These are phyloP conservation scores for Chrosomus eos DNA, from an alignment of 2,797 vertebrate species.

Conservation along the genomic window DNA sequence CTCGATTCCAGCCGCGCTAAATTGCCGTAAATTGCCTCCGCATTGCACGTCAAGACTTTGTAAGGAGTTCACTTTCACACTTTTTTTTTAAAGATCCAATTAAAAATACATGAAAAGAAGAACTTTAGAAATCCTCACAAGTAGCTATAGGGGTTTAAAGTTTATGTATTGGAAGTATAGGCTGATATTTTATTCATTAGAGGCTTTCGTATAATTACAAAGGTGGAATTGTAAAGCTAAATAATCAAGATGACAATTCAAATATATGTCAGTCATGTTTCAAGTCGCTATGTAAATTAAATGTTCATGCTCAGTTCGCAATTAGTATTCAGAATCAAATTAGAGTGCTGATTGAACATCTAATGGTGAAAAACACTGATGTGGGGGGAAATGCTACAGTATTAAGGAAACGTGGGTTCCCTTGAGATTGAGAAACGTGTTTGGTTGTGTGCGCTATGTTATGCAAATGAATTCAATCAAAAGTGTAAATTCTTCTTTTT, in stretches of 20 bases:
- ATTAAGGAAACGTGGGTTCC: not conserved
- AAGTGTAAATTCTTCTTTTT: not conserved
- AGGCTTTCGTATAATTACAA: slow-evolving; percentile 69
- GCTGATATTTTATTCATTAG: slow-evolving; percentile 74
- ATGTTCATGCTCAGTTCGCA: not conserved
- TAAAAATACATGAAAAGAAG: slow-evolving; percentile 75
- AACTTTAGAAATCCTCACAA: slow-evolving; percentile 64
- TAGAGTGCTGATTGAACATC: not conserved
- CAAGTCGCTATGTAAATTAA: not conserved
- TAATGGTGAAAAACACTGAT: slow-evolving; percentile 6
- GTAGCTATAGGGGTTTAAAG: slow-evolving; percentile 60
- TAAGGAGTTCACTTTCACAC: slow-evolving; percentile 64
- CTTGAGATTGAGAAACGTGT: not conserved
- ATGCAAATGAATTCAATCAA: not conserved
- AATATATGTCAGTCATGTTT: not conserved
- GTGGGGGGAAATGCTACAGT: too few species aligned
- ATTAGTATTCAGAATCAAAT: not conserved
- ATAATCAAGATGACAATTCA: slow-evolving; percentile 1
- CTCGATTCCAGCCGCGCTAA: slow-evolving; percentile 70
- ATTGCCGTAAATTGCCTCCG: slow-evolving; percentile 75
- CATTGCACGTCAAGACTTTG: slow-evolving; percentile 69
- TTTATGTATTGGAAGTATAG: slow-evolving; percentile 66
- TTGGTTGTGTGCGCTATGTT: not conserved
- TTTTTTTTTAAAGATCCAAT: slow-evolving; percentile 67
- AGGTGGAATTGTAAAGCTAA: slow-evolving; percentile 51